Base-by-base conservation (phyloP, 2,797 vertebrate species). In the Falco naumanni region DNA sequence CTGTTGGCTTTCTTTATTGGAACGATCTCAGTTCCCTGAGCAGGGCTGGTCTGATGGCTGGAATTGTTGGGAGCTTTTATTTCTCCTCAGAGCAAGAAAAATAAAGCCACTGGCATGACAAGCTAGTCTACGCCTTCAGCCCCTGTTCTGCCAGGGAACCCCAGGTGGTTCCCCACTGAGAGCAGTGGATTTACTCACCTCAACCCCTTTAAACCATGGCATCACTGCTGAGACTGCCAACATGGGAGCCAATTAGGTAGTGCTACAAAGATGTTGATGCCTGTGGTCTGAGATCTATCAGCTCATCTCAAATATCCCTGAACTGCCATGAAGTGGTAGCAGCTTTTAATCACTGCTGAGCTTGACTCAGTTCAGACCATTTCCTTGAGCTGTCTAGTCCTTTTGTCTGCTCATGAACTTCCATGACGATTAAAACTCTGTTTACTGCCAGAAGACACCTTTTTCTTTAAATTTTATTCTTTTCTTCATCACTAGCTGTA, bases 241-340 rank as follows among this genome's bases (percentile, higher is more conserved):
- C 96, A 80, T 60, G 96, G 96, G 96, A 97, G 57, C 93, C 96
- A 96, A 97, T 97, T 97, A 97, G 80, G 71, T 87, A 51, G 29
- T 85, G 69, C 92, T 87, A 84, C 95, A 89, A 86, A 94, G 84
- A 56, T 88, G 86, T 84, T 92, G 92, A 93, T 94, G 90, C 90
- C 93, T 91, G 87, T 91, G 65, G 82, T 95, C 47, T 76, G 87
- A 88, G 92, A 93, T 90, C 90, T 93, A 93, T 93, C 9, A 5
- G 59, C 82, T 84, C 77, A 39, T 93, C 69, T 92, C 82, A 95
- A 92, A 94, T 95, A 94, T 74, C 77, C 87, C 95, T 68, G 75
- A 93, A 92, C 94, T 87, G 83, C 78, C 51, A 43, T 91, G 86
- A 87, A 94, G 79, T 43, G 61, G 80, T 66, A 95, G 77, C 48